Base-by-base conservation (phyloP, 1,140 invertebrate genomes). In the Propsilocerus akamusi region DNA sequence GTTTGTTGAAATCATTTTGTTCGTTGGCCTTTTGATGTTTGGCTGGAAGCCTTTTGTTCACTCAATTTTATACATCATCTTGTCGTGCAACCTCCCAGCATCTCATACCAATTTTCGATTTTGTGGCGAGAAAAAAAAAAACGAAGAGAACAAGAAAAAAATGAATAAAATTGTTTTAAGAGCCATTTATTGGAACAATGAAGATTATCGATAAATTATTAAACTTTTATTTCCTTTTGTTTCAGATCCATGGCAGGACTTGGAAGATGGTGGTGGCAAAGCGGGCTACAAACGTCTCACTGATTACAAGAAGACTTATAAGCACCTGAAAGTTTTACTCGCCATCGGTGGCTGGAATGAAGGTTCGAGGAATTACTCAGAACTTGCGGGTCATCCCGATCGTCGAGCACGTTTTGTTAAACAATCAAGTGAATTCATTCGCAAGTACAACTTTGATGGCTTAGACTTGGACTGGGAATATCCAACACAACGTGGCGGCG, bases 321-420 rank as follows among this genome's bases (percentile, higher is more conserved):
- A 83, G 0, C 71, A 78, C 53, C 60, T 93, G 4, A 89, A 86
- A 63, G 61, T 86, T 2, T 74, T 78, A 1, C 56, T 92, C 3
- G 86, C 85, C 7, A 81, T 93, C 30, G 89, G 89, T 0, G 88
- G 88, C 2, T 91, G 86, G 86, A 89, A 87, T 58, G 85, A 91
- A 65, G 86, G 85, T 0, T 86, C 83, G 0, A 57, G 59, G 17
- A 86, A 86, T 56, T 92, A 86, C 61, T 90, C 86, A 1, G 68
- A 64, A 1, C 73, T 93, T 70, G 83, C 80, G 1, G 66, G 70
- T 5, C 71, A 72, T 50, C 59, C 71, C 0, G 59, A 65, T 3
- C 63, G 64, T 6, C 72, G 86, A 51, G 62, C 64, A 6, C 66
- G 57, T 23, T 90, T 91, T 56, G 62, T 66, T 3, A 60, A 64